Evolutionary conservation across 2,113 vertebrate genomes (phyloP), one percentile per base, ranked within the genome.

Genomic region (Seriola dumerili): DNA sequence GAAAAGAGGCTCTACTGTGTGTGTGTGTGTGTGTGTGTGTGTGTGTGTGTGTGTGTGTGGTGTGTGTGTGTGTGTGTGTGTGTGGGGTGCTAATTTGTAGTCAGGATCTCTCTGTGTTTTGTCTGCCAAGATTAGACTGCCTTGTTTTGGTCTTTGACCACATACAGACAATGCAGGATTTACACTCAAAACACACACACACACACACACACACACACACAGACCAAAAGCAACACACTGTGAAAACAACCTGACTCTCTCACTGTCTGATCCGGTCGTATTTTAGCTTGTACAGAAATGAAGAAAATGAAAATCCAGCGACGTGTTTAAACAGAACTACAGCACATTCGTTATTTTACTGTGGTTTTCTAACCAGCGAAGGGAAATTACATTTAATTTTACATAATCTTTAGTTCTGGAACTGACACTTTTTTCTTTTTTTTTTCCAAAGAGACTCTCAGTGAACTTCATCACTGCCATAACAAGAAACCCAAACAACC

Each of bases 71-170:
- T 78, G 48, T 73, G 48, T 66, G 7, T 77, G 1, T 81, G 76
- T 81, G 81, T 83, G 81, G 84, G 76, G 69, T 69, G 59, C 62
- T 85, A 81, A 73, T 87, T 85, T 90, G 85, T 84, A 89, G 80
- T 72, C 80, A 62, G 65, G 55, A 76, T 83, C 62, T 63, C 44
- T 72, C 36, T 73, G 55, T 79, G 74, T 88, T 91, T 78, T 88
- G 80, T 85, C 83, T 90, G 80, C 83, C 64, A 81, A 73, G 85
- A 84, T 88, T 84, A 76, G 78, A 85, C 71, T 72, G 58, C 64
- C 46, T 84, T 88, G 80, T 81, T 88, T 84, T 87, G 76, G 57
- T 81, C 78, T 81, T 32, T 58, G 12, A 75, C 68, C 80, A 32
- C 81, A 88, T 48, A 71, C 55, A 81, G 63, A 77, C 81, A 88